Conservation (phyloP, 92 coral and sea anemone genomes). For the Palythoa grandiflora region DNA sequence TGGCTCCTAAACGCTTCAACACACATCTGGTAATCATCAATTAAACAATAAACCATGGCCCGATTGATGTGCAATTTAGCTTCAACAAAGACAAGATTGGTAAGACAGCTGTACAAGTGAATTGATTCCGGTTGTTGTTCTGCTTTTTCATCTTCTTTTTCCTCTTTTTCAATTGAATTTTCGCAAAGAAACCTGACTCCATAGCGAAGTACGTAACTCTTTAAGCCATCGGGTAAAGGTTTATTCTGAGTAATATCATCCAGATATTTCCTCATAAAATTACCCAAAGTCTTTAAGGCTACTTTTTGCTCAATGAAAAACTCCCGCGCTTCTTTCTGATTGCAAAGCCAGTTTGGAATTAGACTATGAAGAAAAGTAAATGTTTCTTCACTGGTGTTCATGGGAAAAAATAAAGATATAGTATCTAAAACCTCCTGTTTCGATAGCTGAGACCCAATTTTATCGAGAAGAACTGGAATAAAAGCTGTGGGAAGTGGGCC, state of each 20-base stretch:
- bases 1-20: not conserved
- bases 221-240: not conserved
- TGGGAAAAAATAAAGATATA: constrained; percentile 16
- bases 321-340: constrained; percentile 32
- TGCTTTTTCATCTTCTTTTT: too few relatives aligned
- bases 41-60: constrained; percentile 9
- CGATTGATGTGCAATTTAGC: constrained; percentile 4
- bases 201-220: not conserved
- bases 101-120: constrained; percentile 11
- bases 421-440: constrained; percentile 5
- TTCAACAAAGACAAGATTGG: constrained; percentile 28
- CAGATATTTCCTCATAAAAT: constrained; percentile 16
- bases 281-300: constrained; percentile 13
- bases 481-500: constrained; percentile 46
- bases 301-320: constrained; percentile 20
- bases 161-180: not conserved
- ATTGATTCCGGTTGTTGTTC: too few relatives aligned
- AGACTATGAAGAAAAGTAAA: constrained; percentile 49
- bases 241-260: not conserved
- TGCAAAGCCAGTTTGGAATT: constrained; percentile 39
- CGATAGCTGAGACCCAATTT: not conserved
- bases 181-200: constrained; percentile 17
- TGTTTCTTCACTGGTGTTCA: constrained; percentile 26
- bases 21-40: constrained; percentile 6
- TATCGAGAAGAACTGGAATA: constrained; percentile 9